A percentile compares a stretch with the other conserved stretches of the same genome.
phyloP scores from a whole-genome alignment of 2,888 invertebrate species.

The Diploptera punctata region DNA sequence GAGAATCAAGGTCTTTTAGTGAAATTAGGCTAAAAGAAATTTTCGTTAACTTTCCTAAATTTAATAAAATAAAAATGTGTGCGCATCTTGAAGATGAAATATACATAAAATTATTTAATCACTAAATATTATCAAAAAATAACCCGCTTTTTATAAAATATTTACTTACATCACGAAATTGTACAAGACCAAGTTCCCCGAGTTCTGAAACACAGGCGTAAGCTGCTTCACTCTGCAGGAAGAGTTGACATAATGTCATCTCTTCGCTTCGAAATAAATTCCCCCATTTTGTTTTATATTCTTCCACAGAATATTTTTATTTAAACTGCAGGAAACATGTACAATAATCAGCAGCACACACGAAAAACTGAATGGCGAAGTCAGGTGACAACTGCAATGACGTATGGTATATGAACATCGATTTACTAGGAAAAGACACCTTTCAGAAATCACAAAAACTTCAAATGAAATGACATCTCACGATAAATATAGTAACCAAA shows the following conservation, averaged over 20 bases:
- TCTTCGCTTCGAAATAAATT: constrained; percentile 63
- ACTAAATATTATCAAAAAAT: background rate
- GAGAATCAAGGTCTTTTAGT: too few relatives aligned
- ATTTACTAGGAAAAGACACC: background rate
- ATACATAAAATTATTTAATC: too few relatives aligned
- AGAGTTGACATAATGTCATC: constrained; percentile 98
- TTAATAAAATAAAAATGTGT: too few relatives aligned
- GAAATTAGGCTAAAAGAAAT: too few relatives aligned
- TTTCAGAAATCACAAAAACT: background rate
- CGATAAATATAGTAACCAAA: too few relatives aligned
- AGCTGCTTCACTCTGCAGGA: constrained; percentile 91
- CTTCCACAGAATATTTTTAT: too few relatives aligned
- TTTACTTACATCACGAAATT: constrained; percentile 67
- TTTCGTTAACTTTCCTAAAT: too few relatives aligned
- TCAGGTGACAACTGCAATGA: constrained; percentile 23
- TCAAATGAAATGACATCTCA: too few relatives aligned
- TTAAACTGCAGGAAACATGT: too few relatives aligned
- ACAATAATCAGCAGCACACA: background rate
- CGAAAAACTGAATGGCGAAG: background rate
- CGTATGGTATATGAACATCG: background rate
- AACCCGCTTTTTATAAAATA: too few relatives aligned
- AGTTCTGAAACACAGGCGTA: constrained; percentile 68
- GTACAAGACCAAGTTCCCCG: constrained; percentile 68
- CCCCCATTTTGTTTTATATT: too few relatives aligned
- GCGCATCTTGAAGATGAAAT: too few relatives aligned